These are phyloP conservation scores for Zaprionus davidi DNA, from an alignment of 1,140 invertebrate species.

Conservation along the genomic window DNA sequence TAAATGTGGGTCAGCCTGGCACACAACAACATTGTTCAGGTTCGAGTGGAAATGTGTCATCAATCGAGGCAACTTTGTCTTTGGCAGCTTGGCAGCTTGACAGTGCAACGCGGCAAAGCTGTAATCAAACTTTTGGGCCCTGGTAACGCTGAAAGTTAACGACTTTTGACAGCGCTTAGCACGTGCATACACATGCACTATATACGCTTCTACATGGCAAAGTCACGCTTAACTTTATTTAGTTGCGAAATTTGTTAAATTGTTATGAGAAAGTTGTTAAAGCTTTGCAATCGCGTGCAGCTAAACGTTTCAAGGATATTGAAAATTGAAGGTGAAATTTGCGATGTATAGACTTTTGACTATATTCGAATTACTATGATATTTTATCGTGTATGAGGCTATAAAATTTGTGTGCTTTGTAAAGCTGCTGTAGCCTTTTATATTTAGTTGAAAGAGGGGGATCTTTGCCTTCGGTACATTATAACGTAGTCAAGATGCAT, in stretches of 20 bases:
- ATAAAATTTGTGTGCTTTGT: not conserved
- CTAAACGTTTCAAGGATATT: not conserved
- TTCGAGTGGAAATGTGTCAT: not conserved
- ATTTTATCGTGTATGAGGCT: not conserved
- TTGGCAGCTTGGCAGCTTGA: not conserved
- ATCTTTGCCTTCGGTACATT: no score
- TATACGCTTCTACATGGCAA: not conserved
- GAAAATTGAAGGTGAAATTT: not conserved
- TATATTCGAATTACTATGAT: not conserved
- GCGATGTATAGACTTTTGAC: no score
- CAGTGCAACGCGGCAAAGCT: not conserved
- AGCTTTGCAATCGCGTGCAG: not conserved
- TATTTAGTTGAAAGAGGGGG: no score
- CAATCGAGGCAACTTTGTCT: slow-evolving; percentile 5
- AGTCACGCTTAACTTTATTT: not conserved
- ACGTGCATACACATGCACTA: not conserved
- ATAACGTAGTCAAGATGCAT: no score
- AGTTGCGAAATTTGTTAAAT: not conserved
- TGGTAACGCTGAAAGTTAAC: not conserved
- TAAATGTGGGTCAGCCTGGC: slow-evolving; percentile 27
- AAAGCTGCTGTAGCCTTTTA: no score
- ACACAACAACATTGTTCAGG: not conserved
- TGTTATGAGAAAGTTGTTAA: not conserved
- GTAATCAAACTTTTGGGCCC: slow-evolving; percentile 7
- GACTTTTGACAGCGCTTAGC: slow-evolving; percentile 1